These are phyloP conservation scores for Coelopa pilipes DNA, from an alignment of 2,888 invertebrate genomes.

Conservation along the genomic window DNA sequence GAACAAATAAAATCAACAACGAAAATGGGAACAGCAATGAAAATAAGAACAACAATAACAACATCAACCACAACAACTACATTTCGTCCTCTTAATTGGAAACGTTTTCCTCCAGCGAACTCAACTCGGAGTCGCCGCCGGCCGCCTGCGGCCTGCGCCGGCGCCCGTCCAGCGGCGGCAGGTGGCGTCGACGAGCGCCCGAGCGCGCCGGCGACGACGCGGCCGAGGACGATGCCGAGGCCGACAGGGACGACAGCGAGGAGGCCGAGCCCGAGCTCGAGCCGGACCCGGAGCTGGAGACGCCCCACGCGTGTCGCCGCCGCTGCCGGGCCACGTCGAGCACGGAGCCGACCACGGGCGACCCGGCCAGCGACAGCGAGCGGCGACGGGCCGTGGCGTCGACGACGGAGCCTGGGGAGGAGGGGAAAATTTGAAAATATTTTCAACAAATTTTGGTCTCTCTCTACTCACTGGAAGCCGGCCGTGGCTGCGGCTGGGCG, in stretches of 20 bases:
- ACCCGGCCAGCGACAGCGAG: background rate
- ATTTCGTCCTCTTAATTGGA: background rate
- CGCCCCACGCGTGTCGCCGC: conserved; percentile 15
- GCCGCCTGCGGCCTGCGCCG: no score
- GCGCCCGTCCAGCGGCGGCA: background rate
- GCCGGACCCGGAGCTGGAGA: background rate
- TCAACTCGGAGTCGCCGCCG: background rate
- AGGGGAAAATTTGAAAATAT: no score
- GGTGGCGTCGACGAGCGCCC: conserved; percentile 16
- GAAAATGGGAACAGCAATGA: no score
- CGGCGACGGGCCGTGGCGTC: background rate
- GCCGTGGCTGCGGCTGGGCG: conserved; percentile 4
- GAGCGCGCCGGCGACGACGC: conserved; percentile 9
- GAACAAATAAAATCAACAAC: no score
- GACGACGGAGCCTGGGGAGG: background rate
- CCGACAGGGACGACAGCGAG: background rate
- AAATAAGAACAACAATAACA: conserved; percentile 2
- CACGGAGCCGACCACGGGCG: conserved; percentile 57
- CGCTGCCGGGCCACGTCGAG: conserved; percentile 51
- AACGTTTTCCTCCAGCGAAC: conserved; percentile 12
- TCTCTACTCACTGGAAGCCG: conserved; percentile 39
- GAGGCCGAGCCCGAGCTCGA: background rate
- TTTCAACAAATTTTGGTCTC: no score
- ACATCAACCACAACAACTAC: background rate
- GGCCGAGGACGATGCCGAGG: background rate